These are phyloP conservation scores for Acanthopagrus latus DNA, from an alignment of 2,797 vertebrate genomes.

Conservation along the genomic window DNA sequence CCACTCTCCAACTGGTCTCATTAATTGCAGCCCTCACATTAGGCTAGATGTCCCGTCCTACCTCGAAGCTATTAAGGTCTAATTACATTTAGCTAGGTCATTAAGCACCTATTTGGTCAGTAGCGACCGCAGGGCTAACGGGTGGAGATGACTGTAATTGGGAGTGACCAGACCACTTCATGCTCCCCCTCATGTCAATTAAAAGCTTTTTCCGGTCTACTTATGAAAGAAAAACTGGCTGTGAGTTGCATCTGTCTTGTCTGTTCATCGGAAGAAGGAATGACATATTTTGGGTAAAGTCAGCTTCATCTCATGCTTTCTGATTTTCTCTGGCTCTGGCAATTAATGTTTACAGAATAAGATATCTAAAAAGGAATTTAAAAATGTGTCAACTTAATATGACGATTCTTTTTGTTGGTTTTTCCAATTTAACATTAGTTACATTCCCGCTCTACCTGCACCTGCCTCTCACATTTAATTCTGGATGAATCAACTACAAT, in stretches of 20 bases:
- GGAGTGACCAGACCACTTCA: slow-evolving; percentile 61
- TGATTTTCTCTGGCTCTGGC: neutral
- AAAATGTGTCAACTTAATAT: neutral
- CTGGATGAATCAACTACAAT: neutral
- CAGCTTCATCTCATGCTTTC: neutral
- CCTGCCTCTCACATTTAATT: neutral
- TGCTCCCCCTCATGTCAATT: slow-evolving; percentile 53
- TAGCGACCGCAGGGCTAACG: slow-evolving; percentile 17
- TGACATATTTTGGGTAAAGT: neutral
- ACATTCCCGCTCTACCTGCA: neutral
- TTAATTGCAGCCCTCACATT: slow-evolving; percentile 42
- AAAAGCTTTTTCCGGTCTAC: slow-evolving; percentile 51
- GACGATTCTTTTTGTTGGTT: neutral
- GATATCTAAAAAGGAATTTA: neutral
- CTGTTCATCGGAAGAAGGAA: neutral
- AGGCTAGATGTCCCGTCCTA: slow-evolving; percentile 38
- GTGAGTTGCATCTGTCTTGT: neutral
- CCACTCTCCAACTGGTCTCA: slow-evolving; percentile 29
- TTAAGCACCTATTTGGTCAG: slow-evolving; percentile 65
- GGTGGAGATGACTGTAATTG: slow-evolving; percentile 59
- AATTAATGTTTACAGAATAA: neutral
- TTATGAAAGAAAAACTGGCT: slow-evolving; percentile 2
- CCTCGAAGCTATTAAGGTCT: slow-evolving; percentile 46
- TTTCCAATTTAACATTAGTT: neutral
- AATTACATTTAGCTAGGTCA: slow-evolving; percentile 70